These are phyloP conservation scores for Prosapia bicincta DNA, from an alignment of 2,888 invertebrate species.

Conservation along the genomic window DNA sequence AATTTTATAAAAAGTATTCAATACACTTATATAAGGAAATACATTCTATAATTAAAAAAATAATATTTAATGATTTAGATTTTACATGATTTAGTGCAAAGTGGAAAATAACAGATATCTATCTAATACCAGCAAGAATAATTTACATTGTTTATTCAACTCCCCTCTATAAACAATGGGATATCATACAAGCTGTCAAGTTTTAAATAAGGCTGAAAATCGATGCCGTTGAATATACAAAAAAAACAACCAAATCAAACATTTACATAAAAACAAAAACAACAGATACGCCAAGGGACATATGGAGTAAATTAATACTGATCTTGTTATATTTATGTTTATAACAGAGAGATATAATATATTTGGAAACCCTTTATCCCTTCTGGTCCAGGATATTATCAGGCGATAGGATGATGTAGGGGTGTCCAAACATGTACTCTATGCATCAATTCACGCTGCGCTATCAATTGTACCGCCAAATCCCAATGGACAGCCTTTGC, in stretches of 20 bases:
- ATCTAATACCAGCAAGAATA: too few species aligned
- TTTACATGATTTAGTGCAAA: too few species aligned
- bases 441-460: slow-evolving; percentile 4
- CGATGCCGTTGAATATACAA: not conserved
- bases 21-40: too few species aligned
- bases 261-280: slow-evolving; percentile 27
- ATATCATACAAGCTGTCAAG: slow-evolving; percentile 7
- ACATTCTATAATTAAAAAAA: too few species aligned
- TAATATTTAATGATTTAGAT: too few species aligned
- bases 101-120: too few species aligned
- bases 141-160: not conserved
- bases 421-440: not conserved
- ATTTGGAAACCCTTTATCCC: not conserved
- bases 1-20: too few species aligned
- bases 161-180: slow-evolving; percentile 8
- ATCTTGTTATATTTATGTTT: slow-evolving; percentile 23
- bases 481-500: slow-evolving; percentile 12
- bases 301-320: slow-evolving; percentile 22
- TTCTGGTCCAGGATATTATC: slow-evolving; percentile 19
- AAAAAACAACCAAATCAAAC: slow-evolving; percentile 5
- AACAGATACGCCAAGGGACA: slow-evolving; percentile 16
- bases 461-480: slow-evolving; percentile 22
- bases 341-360: not conserved
- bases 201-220: slow-evolving; percentile 18
- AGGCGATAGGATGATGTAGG: slow-evolving; percentile 5